phyloP scores from a whole-genome alignment of 1,140 invertebrate species.

The Cydia amplana region DNA sequence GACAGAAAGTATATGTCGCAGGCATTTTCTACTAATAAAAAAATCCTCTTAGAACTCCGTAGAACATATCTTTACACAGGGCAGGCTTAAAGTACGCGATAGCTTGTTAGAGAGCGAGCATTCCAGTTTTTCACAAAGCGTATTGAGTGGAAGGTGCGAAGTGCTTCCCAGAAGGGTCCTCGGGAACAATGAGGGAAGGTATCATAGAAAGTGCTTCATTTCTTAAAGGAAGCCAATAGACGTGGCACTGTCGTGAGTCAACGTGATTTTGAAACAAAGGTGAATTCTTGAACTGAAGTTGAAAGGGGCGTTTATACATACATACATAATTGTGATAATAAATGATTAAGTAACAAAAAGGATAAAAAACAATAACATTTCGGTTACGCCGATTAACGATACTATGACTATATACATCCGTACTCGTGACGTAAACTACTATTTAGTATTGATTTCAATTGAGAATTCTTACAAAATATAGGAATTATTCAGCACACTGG shows the following conservation, averaged over 20 bases:
- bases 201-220: slow-evolving; percentile 29
- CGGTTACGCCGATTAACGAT: background rate
- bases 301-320: background rate
- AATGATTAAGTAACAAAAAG: too few species aligned
- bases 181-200: slow-evolving; percentile 15
- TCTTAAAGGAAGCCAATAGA: slow-evolving; percentile 31
- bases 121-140: slow-evolving; percentile 23
- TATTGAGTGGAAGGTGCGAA: slow-evolving; percentile 32
- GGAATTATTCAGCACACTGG: background rate
- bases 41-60: background rate
- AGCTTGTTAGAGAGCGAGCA: slow-evolving; percentile 14
- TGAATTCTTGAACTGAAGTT: background rate
- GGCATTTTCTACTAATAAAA: background rate
- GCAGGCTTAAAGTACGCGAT: background rate
- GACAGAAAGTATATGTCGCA: background rate
- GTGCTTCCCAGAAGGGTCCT: slow-evolving; percentile 17
- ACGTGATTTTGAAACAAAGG: background rate
- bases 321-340: background rate
- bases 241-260: background rate
- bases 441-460: too few species aligned
- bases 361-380: background rate
- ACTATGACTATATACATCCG: too few species aligned
- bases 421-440: too few species aligned
- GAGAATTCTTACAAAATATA: too few species aligned
- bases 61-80: background rate